Evolutionary conservation across 2,797 vertebrate genomes (phyloP).

Genomic region (Channa striata): DNA sequence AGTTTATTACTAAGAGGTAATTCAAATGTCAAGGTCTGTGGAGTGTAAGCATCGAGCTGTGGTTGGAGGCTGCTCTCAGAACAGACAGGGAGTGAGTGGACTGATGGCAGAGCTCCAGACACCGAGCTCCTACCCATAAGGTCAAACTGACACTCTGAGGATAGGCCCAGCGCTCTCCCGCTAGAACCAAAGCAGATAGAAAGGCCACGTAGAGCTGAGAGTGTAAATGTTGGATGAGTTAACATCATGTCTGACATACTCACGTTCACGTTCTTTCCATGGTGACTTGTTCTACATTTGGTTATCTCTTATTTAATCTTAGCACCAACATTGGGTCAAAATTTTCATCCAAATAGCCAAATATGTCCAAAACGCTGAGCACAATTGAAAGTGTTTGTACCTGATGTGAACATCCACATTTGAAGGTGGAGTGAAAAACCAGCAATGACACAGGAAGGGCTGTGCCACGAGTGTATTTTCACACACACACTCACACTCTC

Average conservation of each 20-base stretch:
- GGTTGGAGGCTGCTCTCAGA: conserved; percentile 37
- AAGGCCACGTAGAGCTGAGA: background rate
- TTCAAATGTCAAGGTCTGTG: conserved; percentile 63
- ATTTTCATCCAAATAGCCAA: too few species aligned
- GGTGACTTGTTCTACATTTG: background rate
- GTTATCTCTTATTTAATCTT: background rate
- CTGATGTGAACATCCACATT: too few species aligned
- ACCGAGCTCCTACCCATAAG: conserved; percentile 55
- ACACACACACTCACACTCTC: too few species aligned
- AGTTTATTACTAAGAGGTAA: conserved; percentile 49
- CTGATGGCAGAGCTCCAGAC: conserved; percentile 62
- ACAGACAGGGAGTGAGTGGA: conserved; percentile 59
- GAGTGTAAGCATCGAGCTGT: conserved; percentile 50
- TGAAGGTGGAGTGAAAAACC: too few species aligned
- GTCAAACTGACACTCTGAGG: conserved; percentile 67
- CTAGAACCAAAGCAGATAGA: conserved; percentile 38
- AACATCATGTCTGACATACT: too few species aligned
- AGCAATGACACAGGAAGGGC: too few species aligned
- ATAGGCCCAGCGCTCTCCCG: conserved; percentile 22
- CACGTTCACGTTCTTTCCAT: background rate
- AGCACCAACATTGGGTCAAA: background rate
- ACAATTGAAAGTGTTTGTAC: too few species aligned
- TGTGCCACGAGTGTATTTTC: too few species aligned
- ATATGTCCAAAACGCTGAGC: too few species aligned
- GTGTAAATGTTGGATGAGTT: too few species aligned